phyloP scores from a whole-genome alignment of 2,113 vertebrate genomes.

The Pimephales promelas region DNA sequence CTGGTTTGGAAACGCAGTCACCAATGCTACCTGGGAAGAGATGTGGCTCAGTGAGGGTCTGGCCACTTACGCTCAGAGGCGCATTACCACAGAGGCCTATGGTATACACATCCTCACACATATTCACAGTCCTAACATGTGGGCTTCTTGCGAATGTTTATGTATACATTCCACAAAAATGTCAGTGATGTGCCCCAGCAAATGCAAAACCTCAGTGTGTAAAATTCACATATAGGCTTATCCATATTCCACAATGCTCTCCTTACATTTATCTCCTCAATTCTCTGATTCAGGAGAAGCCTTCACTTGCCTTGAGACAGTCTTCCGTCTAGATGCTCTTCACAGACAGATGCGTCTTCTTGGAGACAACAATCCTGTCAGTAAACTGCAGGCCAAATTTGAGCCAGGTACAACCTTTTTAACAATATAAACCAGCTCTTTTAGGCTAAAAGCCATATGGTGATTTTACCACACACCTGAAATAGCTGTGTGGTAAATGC shows the following conservation, averaged over 20 bases:
- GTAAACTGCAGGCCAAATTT: conserved; percentile 93
- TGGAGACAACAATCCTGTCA: conserved; percentile 92
- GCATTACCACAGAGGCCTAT: conserved; percentile 91
- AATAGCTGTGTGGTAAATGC: conserved; percentile 11
- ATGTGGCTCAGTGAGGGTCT: conserved; percentile 98
- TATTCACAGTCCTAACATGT: not conserved
- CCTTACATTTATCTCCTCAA: not conserved
- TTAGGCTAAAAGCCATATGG: not conserved
- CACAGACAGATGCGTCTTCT: conserved; percentile 94
- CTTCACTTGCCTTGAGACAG: conserved; percentile 93
- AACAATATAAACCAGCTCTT: not conserved
- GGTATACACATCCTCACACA: conserved; percentile 70
- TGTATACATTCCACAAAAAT: not conserved
- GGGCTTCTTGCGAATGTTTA: not conserved
- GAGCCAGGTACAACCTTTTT: conserved; percentile 83
- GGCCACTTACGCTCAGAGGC: conserved; percentile 93
- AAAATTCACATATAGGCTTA: not conserved
- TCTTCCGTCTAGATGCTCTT: conserved; percentile 92
- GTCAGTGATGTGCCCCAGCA: not conserved
- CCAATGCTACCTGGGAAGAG: conserved; percentile 97
- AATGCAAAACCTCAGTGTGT: not conserved
- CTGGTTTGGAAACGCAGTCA: conserved; percentile 97
- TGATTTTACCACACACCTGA: conserved; percentile 2
- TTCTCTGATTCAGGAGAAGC: conserved; percentile 81
- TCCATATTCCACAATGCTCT: not conserved